Percentiles rank a stretch among this genome's conserved stretches.
phyloP scores from a whole-genome alignment of 2,888 invertebrate genomes.

The Baccha elongata region DNA sequence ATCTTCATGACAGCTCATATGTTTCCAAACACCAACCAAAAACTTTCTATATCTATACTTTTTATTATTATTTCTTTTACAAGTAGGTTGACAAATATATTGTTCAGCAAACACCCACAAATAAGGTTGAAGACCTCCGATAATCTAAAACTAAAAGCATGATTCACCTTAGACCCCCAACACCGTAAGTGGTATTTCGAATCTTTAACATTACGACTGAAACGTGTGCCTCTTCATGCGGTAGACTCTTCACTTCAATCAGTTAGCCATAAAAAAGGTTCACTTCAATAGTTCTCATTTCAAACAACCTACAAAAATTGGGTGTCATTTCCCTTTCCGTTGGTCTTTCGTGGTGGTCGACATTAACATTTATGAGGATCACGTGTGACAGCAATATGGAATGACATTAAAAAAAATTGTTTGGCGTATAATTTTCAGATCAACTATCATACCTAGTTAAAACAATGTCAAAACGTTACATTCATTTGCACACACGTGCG shows the following conservation, averaged over 20 bases:
- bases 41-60: too few relatives aligned
- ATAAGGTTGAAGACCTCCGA: background rate
- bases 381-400: conserved; percentile 40
- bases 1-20: too few relatives aligned
- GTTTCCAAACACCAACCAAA: too few relatives aligned
- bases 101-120: background rate
- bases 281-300: too few relatives aligned
- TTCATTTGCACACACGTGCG: conserved; percentile 24
- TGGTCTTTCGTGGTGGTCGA: background rate
- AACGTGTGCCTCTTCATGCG: conserved; percentile 21
- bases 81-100: too few relatives aligned
- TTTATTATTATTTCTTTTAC: too few relatives aligned
- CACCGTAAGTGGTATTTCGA: background rate
- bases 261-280: background rate
- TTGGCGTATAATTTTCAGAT: conserved; percentile 30
- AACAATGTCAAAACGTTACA: conserved; percentile 7
- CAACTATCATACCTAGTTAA: conserved; percentile 21
- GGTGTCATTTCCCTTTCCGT: conserved; percentile 3
- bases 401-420: conserved; percentile 15
- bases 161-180: conserved; percentile 26
- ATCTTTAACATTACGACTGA: background rate
- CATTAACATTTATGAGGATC: conserved; percentile 22
- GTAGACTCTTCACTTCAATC: background rate
- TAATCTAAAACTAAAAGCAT: background rate
- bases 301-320: background rate